A percentile compares a stretch with the other conserved stretches of the same genome.
These are phyloP conservation scores for Azorinus chamasolen DNA, from an alignment of 2,888 invertebrate species.

Conservation along the genomic window DNA sequence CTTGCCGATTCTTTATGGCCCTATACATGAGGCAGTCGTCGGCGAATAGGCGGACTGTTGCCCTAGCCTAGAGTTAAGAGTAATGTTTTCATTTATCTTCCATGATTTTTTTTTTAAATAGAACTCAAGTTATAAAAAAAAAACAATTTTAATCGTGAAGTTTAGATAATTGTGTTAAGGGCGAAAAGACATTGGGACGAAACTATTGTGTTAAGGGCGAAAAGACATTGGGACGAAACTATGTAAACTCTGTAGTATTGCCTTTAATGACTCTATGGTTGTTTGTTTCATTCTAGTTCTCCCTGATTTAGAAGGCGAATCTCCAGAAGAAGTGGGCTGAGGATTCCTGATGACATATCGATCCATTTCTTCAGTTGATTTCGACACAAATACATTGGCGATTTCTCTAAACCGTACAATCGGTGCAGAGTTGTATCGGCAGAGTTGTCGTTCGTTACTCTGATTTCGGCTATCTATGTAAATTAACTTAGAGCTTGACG, in stretches of 20 bases:
- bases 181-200: no score
- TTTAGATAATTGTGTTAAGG: background rate
- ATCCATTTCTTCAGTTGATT: constrained; percentile 33
- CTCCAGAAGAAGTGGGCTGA: constrained; percentile 5
- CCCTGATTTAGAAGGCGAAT: constrained; percentile 20
- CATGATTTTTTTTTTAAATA: background rate
- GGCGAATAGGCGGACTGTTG: no score
- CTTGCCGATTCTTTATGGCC: no score
- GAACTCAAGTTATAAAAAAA: background rate
- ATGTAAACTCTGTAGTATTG: constrained; percentile 12
- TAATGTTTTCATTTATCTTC: no score
- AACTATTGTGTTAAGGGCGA: no score
- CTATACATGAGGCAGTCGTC: no score
- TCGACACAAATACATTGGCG: background rate
- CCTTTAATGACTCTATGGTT: constrained; percentile 77
- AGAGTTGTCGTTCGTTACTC: background rate
- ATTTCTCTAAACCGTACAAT: background rate
- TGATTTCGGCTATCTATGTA: background rate
- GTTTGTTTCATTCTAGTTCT: constrained; percentile 65
- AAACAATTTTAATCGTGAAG: background rate
- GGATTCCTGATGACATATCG: constrained; percentile 44
- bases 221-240: no score
- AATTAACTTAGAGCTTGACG: background rate
- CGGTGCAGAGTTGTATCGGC: background rate
- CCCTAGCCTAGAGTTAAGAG: no score